A percentile compares a stretch with the other conserved stretches of the same genome.
These are phyloP conservation scores for Sinelater perroti DNA, from an alignment of 2,888 invertebrate genomes.

Conservation along the genomic window DNA sequence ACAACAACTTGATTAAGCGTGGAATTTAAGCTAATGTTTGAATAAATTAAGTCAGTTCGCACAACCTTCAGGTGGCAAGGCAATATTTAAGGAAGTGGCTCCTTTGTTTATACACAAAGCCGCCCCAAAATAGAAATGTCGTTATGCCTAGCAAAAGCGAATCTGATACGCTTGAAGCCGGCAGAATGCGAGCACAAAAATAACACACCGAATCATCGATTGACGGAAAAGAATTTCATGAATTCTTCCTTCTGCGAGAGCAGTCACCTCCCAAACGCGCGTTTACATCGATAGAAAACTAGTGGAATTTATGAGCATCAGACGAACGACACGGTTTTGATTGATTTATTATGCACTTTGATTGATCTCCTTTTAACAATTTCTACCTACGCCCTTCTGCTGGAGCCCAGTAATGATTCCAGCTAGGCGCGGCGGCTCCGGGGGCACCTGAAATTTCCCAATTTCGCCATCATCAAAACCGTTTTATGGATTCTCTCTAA, in stretches of 20 bases:
- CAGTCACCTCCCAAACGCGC: slow-evolving; percentile 13
- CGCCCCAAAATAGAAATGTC: slow-evolving; percentile 11
- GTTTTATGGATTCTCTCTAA: slow-evolving; percentile 48
- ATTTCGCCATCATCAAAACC: slow-evolving; percentile 31
- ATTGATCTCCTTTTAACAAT: slow-evolving; percentile 49
- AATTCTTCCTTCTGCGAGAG: slow-evolving; percentile 18
- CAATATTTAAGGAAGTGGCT: too few relatives aligned
- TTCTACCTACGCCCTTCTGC: neutral
- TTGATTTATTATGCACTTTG: slow-evolving; percentile 60
- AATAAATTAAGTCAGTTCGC: too few relatives aligned
- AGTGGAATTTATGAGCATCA: slow-evolving; percentile 55
- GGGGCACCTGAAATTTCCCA: slow-evolving; percentile 23
- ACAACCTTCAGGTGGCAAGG: too few relatives aligned
- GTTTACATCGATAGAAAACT: slow-evolving; percentile 44
- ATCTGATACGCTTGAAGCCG: slow-evolving; percentile 11
- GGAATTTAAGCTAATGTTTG: too few relatives aligned
- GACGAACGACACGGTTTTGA: slow-evolving; percentile 50
- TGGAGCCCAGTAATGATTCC: neutral
- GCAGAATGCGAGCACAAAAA: slow-evolving; percentile 13
- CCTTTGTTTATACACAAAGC: slow-evolving; percentile 14
- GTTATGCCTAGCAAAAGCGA: slow-evolving; percentile 6
- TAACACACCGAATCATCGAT: slow-evolving; percentile 16
- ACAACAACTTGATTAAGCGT: too few relatives aligned
- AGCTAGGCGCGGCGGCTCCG: slow-evolving; percentile 2
- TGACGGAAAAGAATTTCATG: slow-evolving; percentile 23